Evolutionary conservation across 2,113 vertebrate species (phyloP), one percentile per base, ranked within the genome.

Genomic region (Saiga tatarica): DNA sequence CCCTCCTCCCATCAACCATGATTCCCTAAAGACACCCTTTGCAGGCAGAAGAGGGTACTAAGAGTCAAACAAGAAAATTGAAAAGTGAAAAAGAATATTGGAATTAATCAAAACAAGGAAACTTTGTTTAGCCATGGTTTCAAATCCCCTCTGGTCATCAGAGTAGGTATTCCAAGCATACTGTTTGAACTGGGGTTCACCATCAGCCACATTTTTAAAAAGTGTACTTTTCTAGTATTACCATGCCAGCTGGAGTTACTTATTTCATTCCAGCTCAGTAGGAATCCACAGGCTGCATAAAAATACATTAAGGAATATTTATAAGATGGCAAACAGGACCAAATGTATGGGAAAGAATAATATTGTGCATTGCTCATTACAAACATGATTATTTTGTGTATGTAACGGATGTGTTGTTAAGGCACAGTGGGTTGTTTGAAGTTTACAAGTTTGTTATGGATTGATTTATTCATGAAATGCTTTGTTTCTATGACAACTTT

Each of bases 401-500:
- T 98, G 97, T 97, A 99, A 98, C 96, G 98, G 97, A 98, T 94
- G 98, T 96, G 96, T 78, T 98, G 98, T 98, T 99, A 98, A 97
- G 98, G 97, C 98, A 96, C 98, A 97, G 98, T 98, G 98, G 98
- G 98, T 98, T 98, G 96, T 98, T 98, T 79, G 0, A 99, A 99
- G 98, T 99, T 99, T 99, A 98, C 98, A 98, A 99, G 98, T 99
- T 99, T 98, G 98, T 99, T 99, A 99, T 97, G 96, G 98, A 99
- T 99, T 99, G 99, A 99, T 99, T 99, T 99, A 99, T 99, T 99
- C 99, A 99, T 98, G 98, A 99, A 99, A 98, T 98, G 98, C 98
- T 99, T 99, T 99, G 99, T 99, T 99, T 99, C 99, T 99, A 99
- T 99, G 99, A 99, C 99, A 99, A 99, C 99, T 99, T 99, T 98